A percentile compares a stretch with the other conserved stretches of the same genome.
Conservation (phyloP, 2,113 vertebrate genomes). For the Pithys albifrons region DNA sequence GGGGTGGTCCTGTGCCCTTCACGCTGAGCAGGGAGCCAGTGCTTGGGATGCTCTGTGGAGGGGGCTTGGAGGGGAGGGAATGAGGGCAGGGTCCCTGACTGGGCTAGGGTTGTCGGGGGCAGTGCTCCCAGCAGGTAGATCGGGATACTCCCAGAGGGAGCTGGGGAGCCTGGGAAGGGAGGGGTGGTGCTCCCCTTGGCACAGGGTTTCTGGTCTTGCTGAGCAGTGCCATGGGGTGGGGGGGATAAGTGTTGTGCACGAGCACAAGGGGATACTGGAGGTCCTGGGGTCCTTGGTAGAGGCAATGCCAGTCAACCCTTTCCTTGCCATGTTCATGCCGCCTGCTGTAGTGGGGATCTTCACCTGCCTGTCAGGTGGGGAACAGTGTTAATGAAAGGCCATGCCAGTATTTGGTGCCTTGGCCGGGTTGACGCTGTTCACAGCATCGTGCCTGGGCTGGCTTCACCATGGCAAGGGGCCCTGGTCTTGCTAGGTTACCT, state of each 20-base stretch:
- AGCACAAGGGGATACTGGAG: constrained; percentile 27
- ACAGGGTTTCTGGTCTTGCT: constrained; percentile 13
- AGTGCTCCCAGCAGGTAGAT: background rate
- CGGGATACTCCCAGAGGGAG: constrained; percentile 40
- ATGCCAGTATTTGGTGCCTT: constrained; percentile 38
- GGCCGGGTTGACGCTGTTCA: background rate
- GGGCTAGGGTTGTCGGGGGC: background rate
- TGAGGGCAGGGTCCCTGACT: background rate
- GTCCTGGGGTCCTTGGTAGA: constrained; percentile 2
- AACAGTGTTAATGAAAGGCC: constrained; percentile 50
- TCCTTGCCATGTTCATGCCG: constrained; percentile 37
- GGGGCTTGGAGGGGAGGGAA: background rate
- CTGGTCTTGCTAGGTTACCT: constrained; percentile 42
- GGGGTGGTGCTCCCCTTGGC: background rate
- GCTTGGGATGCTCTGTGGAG: constrained; percentile 37
- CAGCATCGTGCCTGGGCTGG: constrained; percentile 43
- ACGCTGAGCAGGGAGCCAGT: background rate
- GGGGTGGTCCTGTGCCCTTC: background rate
- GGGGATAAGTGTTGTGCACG: background rate
- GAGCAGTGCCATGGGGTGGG: background rate
- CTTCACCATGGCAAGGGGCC: constrained; percentile 15
- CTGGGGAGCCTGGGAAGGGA: background rate
- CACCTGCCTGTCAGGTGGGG: background rate
- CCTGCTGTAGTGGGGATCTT: constrained; percentile 19
- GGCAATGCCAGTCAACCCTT: background rate